These are phyloP conservation scores for Passer montanus DNA, from an alignment of 2,113 vertebrate species.

Conservation along the genomic window DNA sequence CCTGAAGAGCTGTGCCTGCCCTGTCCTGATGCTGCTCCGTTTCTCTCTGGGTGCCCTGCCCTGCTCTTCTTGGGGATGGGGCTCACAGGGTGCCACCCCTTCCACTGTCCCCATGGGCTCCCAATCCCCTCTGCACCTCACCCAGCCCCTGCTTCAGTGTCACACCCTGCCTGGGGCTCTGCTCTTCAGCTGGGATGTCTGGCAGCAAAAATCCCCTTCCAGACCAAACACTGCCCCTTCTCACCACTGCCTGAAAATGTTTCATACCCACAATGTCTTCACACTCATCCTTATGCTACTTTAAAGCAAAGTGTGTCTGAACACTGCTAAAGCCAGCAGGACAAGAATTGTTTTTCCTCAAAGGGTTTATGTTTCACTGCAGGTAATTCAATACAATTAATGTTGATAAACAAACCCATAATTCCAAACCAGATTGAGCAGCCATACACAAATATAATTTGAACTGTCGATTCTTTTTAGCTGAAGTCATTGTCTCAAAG, in stretches of 20 bases:
- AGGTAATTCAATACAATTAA: constrained; percentile 50
- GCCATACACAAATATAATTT: background rate
- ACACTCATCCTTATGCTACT: background rate
- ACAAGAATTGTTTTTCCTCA: background rate
- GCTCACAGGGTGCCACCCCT: background rate
- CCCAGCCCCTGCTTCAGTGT: background rate
- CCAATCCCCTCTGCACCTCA: background rate
- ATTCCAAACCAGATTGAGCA: constrained; percentile 3
- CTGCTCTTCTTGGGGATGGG: background rate
- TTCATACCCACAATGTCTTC: background rate
- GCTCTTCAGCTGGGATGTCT: background rate
- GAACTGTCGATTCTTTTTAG: constrained; percentile 25
- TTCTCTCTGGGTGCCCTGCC: background rate
- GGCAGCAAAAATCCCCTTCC: background rate
- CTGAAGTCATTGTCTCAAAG: constrained; percentile 29
- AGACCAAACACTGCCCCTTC: background rate
- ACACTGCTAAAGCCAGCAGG: background rate
- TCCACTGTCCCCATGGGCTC: rapidly evolving
- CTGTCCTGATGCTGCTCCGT: rapidly evolving
- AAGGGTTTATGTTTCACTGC: constrained; percentile 1
- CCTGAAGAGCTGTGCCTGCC: background rate
- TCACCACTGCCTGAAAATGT: background rate
- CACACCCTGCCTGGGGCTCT: background rate
- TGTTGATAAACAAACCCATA: constrained; percentile 25
- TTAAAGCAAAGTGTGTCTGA: background rate